Conservation (phyloP, 2,113 vertebrate species). For the Indicator maculatus region DNA sequence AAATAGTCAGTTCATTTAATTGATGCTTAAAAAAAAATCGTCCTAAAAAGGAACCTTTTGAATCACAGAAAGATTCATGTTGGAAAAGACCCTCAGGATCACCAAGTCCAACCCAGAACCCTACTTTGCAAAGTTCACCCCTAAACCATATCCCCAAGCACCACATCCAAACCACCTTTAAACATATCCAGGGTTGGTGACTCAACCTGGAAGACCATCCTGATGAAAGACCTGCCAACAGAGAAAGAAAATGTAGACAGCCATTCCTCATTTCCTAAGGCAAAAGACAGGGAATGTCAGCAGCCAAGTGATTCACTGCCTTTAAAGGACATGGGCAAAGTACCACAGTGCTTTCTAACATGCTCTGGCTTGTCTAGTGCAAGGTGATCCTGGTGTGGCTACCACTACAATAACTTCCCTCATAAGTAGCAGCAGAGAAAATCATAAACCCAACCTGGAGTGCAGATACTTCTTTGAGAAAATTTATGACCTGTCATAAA, state of each 20-base stretch:
- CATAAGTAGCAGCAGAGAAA: neutral
- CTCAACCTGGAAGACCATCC: accelerated
- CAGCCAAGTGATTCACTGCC: neutral
- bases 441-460: neutral
- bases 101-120: no score
- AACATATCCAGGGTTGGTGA: no score
- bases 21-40: no score
- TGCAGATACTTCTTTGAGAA: neutral
- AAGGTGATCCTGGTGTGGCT: neutral
- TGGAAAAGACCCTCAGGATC: no score
- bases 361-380: neutral
- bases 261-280: neutral
- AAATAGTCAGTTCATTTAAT: no score
- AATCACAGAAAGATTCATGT: no score
- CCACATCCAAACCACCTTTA: no score
- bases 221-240: neutral
- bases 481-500: neutral
- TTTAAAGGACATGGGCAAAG: neutral
- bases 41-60: neutral
- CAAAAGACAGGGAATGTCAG: neutral
- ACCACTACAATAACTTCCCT: neutral
- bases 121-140: no score
- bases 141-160: no score
- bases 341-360: neutral
- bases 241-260: neutral